Conservation (phyloP, 2,888 invertebrate species). For the Rhogogaster chlorosoma region DNA sequence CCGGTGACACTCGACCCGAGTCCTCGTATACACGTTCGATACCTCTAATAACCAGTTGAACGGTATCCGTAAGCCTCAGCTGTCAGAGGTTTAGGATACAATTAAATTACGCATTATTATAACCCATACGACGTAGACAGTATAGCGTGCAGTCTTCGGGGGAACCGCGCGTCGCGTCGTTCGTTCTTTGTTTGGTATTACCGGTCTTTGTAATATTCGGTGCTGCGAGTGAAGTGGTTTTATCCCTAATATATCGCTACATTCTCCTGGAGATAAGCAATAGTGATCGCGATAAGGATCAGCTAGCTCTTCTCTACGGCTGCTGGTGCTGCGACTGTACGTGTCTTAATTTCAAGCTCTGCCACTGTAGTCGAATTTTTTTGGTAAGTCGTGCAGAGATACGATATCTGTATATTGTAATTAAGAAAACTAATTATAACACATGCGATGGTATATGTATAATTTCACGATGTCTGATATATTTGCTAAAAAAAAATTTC, state of each 20-base stretch:
- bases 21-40: background rate
- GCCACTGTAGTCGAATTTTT: background rate
- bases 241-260: background rate
- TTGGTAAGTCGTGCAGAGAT: background rate
- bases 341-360: background rate
- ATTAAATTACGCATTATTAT: background rate
- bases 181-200: background rate
- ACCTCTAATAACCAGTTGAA: background rate
- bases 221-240: conserved; percentile 14
- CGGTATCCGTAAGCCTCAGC: background rate
- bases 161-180: background rate
- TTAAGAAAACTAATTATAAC: background rate
- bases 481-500: background rate
- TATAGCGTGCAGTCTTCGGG: background rate
- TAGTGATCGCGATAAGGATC: conserved; percentile 14
- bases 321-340: background rate
- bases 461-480: background rate
- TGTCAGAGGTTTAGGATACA: background rate
- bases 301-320: background rate
- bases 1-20: background rate
- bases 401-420: background rate
- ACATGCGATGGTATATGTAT: background rate
- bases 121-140: background rate
- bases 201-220: background rate
- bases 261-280: background rate